Base-by-base conservation (phyloP, 1,140 invertebrate genomes). In the Hesperophylax magnus region DNA sequence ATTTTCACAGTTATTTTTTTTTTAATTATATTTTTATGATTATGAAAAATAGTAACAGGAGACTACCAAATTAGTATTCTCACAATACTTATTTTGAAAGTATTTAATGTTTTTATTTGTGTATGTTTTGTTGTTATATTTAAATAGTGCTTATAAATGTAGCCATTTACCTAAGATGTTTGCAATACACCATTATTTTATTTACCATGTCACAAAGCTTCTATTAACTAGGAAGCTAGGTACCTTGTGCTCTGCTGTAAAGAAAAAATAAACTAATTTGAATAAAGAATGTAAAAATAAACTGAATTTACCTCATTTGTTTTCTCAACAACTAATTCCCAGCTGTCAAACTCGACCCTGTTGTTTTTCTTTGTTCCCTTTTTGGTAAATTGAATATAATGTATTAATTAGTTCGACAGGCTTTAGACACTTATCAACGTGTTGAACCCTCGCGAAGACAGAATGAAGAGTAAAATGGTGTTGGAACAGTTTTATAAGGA, bases 191-290 rank as follows among this genome's bases (percentile, higher is more conserved):
- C n/a, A 60, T 61, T 61, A 3, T 61, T 61, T 24, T 14, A 24
- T 20, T 61, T 22, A 61, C 24, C 1, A 20, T 47, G 11, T 14
- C 24, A 61, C 56, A 60, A 61, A 22, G 24, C 58, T 61, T 8
- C 20, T n/a, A 60, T 60, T 22, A 39, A 6, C 8, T 47, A 8
- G 9, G 1, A 9, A 47, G 11, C 9, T 47, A 61, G 58, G 58
- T 61, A 61, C 58, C 24, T 61, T 61, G 58, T 61, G 58, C 58
- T 61, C 58, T 61, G 20, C 58, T 61, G 20, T 61, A 61, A 24
- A 14, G 58, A 61, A 61, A 58, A 61, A 61, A 61, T 61, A 24
- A 61, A 61, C 58, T 61, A 61, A 61, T 61, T 61, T 61, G 58
- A 61, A 61, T 61, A 61, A 61, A 61, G 58, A 61, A 61, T 61